Percentiles rank a stretch among this genome's conserved stretches.
Conservation (phyloP, 2,797 vertebrate genomes). For the Pyrocephalus nanus region DNA sequence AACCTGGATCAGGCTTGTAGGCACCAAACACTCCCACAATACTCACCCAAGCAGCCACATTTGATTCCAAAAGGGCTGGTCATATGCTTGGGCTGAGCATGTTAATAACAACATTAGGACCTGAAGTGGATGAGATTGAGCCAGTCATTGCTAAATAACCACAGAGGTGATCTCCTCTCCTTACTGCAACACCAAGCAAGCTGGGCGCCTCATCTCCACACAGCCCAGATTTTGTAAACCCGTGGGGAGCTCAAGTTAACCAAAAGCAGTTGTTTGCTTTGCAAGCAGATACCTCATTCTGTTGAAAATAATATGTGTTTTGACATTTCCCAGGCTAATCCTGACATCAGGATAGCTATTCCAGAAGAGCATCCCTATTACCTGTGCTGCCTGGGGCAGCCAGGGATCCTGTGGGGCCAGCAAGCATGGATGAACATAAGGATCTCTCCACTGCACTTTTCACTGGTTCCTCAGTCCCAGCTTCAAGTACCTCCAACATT, state of each 20-base stretch:
- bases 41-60: not conserved
- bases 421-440: not conserved
- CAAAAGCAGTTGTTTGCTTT: not conserved
- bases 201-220: not conserved
- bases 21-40: not conserved
- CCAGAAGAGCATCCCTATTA: not conserved
- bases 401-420: accelerated
- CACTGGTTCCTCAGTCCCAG: not conserved
- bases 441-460: not conserved
- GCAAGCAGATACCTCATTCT: not conserved
- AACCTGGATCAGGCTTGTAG: not conserved
- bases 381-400: not conserved
- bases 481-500: not conserved
- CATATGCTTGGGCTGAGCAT: not conserved
- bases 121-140: accelerated
- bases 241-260: not conserved
- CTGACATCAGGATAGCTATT: not conserved
- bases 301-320: not conserved
- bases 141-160: not conserved
- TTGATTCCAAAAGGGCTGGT: not conserved
- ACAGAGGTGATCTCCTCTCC: not conserved
- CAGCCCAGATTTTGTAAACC: not conserved
- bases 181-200: not conserved
- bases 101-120: not conserved
- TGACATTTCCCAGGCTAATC: not conserved